Base-by-base conservation (phyloP, 1,140 invertebrate species). In the Macrotrachela quadricornifera region DNA sequence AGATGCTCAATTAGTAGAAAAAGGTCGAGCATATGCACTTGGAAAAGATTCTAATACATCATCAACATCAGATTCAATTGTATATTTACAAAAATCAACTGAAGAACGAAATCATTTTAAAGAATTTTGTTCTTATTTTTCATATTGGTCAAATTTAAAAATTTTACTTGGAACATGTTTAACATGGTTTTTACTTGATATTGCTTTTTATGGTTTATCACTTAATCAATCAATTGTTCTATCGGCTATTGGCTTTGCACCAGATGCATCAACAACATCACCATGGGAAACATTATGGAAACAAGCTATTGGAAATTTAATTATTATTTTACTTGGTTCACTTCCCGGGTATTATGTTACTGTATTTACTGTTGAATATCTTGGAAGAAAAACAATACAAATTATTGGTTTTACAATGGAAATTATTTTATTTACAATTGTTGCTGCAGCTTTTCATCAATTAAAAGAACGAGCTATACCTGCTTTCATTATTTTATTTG, bases 131-230 rank as follows among this genome's bases (percentile, higher is more conserved):
- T 13, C 2, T n/a, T 36, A 53, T 36, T 53, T 53, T 53, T 46
- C 43, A 46, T 46, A 53, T 37, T 53, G 51, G 51, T 46, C 46
- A 46, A 17, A 46, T 42, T 53, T 53, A 13, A 53, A 53, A 48
- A 21, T 53, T 12, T 10, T 53, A 6, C 10, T 53, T 30, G 51
- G 15, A 15, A 53, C 51, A 14, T 53, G 43, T 10, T 15, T 53
- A 38, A 39, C 51, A 15, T 53, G 51, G 51, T 53, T 53, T 48
- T 18, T n/a, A 18, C 44, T 53, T 21, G 51, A 53, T 38, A 39
- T 46, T 38, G 51, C 15, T 14, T 53, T 53, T 16, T 53, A 53
- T 42, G 51, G 51, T 12, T 18, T 53, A 18, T 46, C 46, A 46
- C 18, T 53, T 11, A 53, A 53, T 30, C 13, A 43, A 38, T 30